A percentile compares a stretch with the other conserved stretches of the same genome.
Evolutionary conservation across 2,888 invertebrate genomes (phyloP).

Genomic region (Autographa pulchrina): DNA sequence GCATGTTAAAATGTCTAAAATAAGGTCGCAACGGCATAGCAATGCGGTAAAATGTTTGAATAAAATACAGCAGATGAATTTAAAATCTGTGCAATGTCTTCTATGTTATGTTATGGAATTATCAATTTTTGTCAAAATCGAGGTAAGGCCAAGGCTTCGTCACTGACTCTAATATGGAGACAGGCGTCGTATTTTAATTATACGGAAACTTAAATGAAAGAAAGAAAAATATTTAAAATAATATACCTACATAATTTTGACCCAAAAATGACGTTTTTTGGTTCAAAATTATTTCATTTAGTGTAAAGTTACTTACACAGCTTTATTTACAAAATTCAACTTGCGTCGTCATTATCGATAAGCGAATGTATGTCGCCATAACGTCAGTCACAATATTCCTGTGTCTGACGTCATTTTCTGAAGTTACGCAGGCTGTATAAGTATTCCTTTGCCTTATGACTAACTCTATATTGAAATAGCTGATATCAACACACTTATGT

Average conservation of each 20-base stretch:
- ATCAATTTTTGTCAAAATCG: neutral
- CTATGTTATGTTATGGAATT: neutral
- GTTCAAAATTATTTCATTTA: neutral
- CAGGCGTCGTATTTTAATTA: neutral
- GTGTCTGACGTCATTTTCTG: conserved; percentile 29
- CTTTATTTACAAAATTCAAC: neutral
- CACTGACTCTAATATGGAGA: neutral
- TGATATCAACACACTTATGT: conserved; percentile 18
- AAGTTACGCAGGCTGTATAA: conserved; percentile 25
- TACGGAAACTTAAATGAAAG: neutral
- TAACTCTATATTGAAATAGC: conserved; percentile 27
- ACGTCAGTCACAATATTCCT: neutral
- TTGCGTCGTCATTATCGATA: neutral
- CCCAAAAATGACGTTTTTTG: too few relatives aligned
- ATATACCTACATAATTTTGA: too few relatives aligned
- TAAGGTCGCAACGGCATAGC: conserved; percentile 19
- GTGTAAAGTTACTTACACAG: neutral
- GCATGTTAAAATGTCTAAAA: conserved; percentile 17
- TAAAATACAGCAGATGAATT: neutral
- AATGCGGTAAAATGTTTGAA: conserved; percentile 16
- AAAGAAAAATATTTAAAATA: too few relatives aligned
- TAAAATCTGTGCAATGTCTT: neutral
- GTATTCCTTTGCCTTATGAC: conserved; percentile 36
- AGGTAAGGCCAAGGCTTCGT: too few relatives aligned
- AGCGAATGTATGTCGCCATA: neutral